Evolutionary conservation across 1,140 invertebrate species (phyloP), one percentile per base, ranked within the genome.

Genomic region (Whitmania pigra): DNA sequence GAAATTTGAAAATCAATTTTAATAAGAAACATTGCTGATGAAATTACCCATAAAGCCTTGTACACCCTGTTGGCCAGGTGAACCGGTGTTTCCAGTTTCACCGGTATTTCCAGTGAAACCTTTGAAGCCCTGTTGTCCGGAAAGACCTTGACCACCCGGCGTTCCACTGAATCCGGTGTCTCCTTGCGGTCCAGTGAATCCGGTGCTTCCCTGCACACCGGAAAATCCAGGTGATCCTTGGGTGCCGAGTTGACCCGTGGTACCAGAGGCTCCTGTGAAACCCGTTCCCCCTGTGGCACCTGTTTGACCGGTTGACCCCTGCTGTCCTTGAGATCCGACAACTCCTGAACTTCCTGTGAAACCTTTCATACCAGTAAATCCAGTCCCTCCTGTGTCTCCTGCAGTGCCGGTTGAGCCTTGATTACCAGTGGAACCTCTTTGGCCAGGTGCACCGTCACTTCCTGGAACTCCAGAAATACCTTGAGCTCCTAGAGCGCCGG

Each of bases 151-250:
- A 18, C 17, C 15, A 20, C 77, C 77, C 76, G 79, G 76, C 49
- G 75, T 29, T 70, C 63, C 67, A 54, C 40, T 76, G 74, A 83
- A 85, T 87, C 91, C 91, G 79, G 90, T 86, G 67, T 82, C 84
- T 67, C 88, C 88, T 74, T 87, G 84, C 71, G 25, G 49, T 53
- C 69, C 69, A 43, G 69, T 25, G 22, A 22, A 36, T 22, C 69
- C 69, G 29, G 36, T n/a, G n/a, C 25, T 53, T 36, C 69, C 69
- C 40, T 22, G 43, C 6, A 49, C n/a, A 25, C 69, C 69, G 3
- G 40, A n/a, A 40, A 6, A 5, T 22, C 69, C 69, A 53, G 40
- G 76, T 49, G 74, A 71, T 27, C 83, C 82, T 0, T 5, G 20
- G 27, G 27, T 31, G n/a, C 73, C 73, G 43, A 69, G 29, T 18